Conservation (phyloP, 2,888 invertebrate species). For the Troilus luridus region DNA sequence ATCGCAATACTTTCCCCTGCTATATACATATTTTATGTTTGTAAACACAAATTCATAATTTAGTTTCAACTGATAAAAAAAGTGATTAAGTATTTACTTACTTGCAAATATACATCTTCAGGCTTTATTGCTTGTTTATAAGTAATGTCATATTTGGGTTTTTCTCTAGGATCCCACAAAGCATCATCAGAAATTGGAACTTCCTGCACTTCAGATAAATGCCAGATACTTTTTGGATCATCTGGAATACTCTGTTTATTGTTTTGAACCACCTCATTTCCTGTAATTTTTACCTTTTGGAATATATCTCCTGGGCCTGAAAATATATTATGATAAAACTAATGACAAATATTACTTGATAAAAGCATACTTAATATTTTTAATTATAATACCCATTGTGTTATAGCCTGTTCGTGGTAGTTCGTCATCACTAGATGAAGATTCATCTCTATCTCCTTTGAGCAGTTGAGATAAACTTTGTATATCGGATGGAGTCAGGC, state of each 20-base stretch:
- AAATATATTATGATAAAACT: constrained; percentile 26
- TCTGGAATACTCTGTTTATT: constrained; percentile 61
- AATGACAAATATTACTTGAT: not conserved
- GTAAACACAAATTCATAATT: no score
- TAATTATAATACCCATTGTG: constrained; percentile 64
- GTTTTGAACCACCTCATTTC: constrained; percentile 65
- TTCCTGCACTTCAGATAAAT: constrained; percentile 66
- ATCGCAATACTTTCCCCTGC: no score
- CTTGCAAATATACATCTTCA: constrained; percentile 89
- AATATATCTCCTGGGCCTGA: constrained; percentile 72
- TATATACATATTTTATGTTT: no score
- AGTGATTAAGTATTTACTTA: constrained; percentile 67
- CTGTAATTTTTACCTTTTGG: constrained; percentile 62
- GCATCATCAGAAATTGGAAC: constrained; percentile 68
- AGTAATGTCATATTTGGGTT: constrained; percentile 83
- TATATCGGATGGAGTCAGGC: constrained; percentile 66
- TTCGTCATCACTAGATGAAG: constrained; percentile 68
- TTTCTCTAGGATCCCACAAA: constrained; percentile 75
- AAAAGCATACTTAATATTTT: not conserved
- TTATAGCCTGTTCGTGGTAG: constrained; percentile 63
- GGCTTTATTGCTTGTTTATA: constrained; percentile 89
- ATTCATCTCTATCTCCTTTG: constrained; percentile 65
- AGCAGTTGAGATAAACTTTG: constrained; percentile 69
- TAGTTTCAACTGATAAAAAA: not conserved
- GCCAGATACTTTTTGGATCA: constrained; percentile 69